Base-by-base conservation (phyloP, 2,888 invertebrate species). In the Amitus sp. region DNA sequence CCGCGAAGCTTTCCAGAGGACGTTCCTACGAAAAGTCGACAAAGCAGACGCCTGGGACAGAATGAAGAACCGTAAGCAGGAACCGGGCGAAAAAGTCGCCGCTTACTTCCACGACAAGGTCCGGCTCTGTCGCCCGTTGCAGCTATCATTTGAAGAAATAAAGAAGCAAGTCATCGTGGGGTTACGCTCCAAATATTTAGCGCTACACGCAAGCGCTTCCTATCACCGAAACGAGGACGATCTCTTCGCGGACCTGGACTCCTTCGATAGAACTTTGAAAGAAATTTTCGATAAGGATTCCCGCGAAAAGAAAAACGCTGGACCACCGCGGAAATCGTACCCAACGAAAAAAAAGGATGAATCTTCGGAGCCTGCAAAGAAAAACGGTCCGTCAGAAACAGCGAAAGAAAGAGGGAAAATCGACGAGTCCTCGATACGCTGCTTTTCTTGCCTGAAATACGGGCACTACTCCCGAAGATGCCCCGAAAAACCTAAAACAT, bases 31-130 rank as follows among this genome's bases (percentile, higher is more conserved):
- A n/a, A 12, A 33, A 12, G n/a, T 9, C 6, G 33, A 33, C 33
- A 3, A 5, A 9, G 3, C 4, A 9, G 33, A 33, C 3, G 33
- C 33, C 3, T 33, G 9, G 4, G 33, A 33, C 3, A 33, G 33
- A 9, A 33, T 33, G 33, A 33, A n/a, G 9, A 3, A 33, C 2
- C 33, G 33, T n/a, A 2, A 3, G 2, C 33, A 33, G 2, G 2
- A 12, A 33, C 33, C 33, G n/a, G 33, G 12, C 2, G 30, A 52
- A 30, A 1, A 46, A 56, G 45, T 15, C 17, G 45, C 45, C 1
- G 49, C 60, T 4, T 65, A 65, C 47, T 56, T 27, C 12, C 37
- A 54, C 6, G 57, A 43, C 7, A 65, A 61, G 9, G 52, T 61
- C 7, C 39, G 27, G n/a, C 42, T 59, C 9, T 49, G 42, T 37